phyloP scores from a whole-genome alignment of 2,797 vertebrate genomes.

The Gobionotothen gibberifrons region DNA sequence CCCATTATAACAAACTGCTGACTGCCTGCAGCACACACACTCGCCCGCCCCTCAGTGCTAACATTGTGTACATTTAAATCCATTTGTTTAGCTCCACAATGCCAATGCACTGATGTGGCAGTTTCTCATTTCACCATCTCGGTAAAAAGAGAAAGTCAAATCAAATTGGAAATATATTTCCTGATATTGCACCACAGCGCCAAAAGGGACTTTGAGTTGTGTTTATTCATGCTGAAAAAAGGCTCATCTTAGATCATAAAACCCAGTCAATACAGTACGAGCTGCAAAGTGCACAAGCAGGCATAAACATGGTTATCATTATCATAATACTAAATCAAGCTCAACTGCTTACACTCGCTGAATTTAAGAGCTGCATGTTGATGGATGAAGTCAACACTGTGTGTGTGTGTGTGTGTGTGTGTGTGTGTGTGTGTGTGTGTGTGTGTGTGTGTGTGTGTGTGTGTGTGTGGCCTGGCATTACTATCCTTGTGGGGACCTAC shows the following conservation, averaged over 20 bases:
- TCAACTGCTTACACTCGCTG: neutral
- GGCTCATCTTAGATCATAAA: constrained; percentile 47
- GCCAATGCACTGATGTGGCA: constrained; percentile 65
- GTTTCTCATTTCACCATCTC: constrained; percentile 59
- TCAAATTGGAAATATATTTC: constrained; percentile 70
- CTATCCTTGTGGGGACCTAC: no score
- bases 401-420: neutral
- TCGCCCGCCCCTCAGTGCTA: constrained; percentile 63
- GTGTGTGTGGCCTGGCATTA: no score
- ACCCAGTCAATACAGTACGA: constrained; percentile 37
- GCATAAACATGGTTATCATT: constrained; percentile 28
- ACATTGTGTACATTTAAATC: constrained; percentile 80
- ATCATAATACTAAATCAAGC: constrained; percentile 47
- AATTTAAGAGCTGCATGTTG: constrained; percentile 13
- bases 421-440: neutral
- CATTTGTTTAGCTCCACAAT: constrained; percentile 77
- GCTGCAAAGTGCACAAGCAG: constrained; percentile 37
- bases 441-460: neutral
- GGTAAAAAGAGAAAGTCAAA: constrained; percentile 49
- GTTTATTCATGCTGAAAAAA: constrained; percentile 52
- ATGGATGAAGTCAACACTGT: constrained; percentile 10
- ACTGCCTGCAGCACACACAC: constrained; percentile 72
- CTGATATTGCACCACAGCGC: constrained; percentile 41
- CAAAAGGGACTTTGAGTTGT: constrained; percentile 44
- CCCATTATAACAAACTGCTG: constrained; percentile 82